Conservation (phyloP, 2,888 invertebrate species). For the Acanthoscelides obtectus region DNA sequence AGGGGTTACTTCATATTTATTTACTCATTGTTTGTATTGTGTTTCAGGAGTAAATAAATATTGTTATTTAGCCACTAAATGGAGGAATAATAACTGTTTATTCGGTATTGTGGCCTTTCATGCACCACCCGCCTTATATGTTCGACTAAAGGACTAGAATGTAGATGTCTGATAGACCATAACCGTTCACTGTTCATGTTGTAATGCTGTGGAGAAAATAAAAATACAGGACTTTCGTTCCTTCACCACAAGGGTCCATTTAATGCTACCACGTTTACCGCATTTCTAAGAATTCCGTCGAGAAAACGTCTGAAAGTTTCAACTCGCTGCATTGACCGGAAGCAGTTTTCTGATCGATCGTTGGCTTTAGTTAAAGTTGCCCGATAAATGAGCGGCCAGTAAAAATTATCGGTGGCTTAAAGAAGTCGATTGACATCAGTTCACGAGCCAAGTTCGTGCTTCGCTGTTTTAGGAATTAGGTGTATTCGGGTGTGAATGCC, state of each 20-base stretch:
- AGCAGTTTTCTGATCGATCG: background rate
- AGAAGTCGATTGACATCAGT: background rate
- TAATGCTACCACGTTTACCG: background rate
- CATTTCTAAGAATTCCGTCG: background rate
- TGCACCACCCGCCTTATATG: too few species aligned
- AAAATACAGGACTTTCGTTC: background rate
- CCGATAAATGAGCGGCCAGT: background rate
- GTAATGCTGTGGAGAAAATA: background rate
- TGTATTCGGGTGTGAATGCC: too few species aligned
- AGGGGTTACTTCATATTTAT: too few species aligned
- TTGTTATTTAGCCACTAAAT: too few species aligned
- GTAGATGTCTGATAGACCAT: too few species aligned
- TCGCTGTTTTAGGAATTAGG: too few species aligned
- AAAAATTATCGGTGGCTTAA: background rate
- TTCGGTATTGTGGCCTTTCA: too few species aligned
- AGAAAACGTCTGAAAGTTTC: background rate
- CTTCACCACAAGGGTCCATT: background rate
- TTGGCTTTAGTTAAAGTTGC: background rate
- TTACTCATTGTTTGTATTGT: too few species aligned
- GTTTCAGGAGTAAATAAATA: too few species aligned
- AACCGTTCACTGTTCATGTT: too few species aligned
- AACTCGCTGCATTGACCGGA: background rate
- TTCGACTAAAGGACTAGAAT: too few species aligned
- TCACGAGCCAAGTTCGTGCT: background rate
- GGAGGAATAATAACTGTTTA: too few species aligned